phyloP scores from a whole-genome alignment of 2,113 vertebrate genomes.

The Zootoca vivipara region DNA sequence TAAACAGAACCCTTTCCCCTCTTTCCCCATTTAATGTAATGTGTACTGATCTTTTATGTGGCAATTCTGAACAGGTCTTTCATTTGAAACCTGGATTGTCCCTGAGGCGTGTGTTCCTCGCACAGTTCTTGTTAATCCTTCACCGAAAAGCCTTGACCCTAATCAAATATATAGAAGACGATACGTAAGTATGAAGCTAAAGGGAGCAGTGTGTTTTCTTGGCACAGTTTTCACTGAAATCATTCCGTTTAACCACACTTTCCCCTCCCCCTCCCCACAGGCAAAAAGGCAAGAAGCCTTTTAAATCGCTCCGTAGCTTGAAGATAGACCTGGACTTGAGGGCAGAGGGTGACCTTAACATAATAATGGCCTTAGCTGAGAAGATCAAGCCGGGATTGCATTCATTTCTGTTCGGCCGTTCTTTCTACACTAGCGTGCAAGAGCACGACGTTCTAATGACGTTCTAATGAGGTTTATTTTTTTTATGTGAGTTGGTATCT shows the following conservation, averaged over 20 bases:
- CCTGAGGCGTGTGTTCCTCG: slow-evolving; percentile 90
- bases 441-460: slow-evolving; percentile 92
- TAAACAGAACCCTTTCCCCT: neutral
- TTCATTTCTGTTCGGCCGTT: slow-evolving; percentile 93
- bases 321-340: slow-evolving; percentile 93
- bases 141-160: slow-evolving; percentile 96
- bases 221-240: neutral
- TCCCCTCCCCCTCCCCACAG: slow-evolving; percentile 74
- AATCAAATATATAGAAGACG: slow-evolving; percentile 98
- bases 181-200: slow-evolving; percentile 86
- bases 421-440: slow-evolving; percentile 93
- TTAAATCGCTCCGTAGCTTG: slow-evolving; percentile 89
- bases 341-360: slow-evolving; percentile 94
- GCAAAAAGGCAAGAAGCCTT: slow-evolving; percentile 96
- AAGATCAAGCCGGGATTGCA: slow-evolving; percentile 95
- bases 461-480: slow-evolving; percentile 77
- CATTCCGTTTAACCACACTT: slow-evolving; percentile 16
- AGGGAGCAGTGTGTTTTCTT: neutral
- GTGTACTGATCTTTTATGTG: neutral
- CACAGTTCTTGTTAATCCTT: slow-evolving; percentile 94
- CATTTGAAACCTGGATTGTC: slow-evolving; percentile 92
- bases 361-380: slow-evolving; percentile 96
- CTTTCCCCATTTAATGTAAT: neutral
- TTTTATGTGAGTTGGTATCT: neutral
- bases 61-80: slow-evolving; percentile 84